Evolutionary conservation across 2,888 invertebrate species (phyloP), one percentile per base, ranked within the genome.

Genomic region (Cataglyphis altisquamis): DNA sequence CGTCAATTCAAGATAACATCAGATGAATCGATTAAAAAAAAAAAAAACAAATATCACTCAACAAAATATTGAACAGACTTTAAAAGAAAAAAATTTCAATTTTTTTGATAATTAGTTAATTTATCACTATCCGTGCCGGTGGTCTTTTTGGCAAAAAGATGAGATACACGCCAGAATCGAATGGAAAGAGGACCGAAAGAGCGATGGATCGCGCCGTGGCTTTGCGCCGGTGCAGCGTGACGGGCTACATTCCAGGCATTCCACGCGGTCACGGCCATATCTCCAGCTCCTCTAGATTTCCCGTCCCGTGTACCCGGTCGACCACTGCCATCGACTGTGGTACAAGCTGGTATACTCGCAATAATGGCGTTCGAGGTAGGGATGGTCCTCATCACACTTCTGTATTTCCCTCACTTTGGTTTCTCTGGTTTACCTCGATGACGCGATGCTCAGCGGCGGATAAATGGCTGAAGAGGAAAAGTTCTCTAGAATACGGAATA

Each of bases 241-340:
- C 94, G 94, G 93, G 93, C 94, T 93, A 92, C 94, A 94, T 94
- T 94, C 94, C 94, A 86, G 48, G 88, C 93, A 93, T 94, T 92
- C 94, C 94, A 86, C 90, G 91, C 94, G 94, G 94, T 94, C 94
- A 94, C 92, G 94, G 94, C 93, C 94, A 93, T 94, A 94, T 94
- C 94, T 94, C 92, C 92, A 94, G 92, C 94, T 94, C 94, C 93
- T 94, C 88, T 90, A 91, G 91, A 92, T 91, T 91, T 91, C 89
- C 89, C 89, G 85, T 89, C 88, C 89, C 87, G 84, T 60, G 73
- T 83, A 74, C 70, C 81, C 82, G 86, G 78, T 66, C 86, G 83
- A 73, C 68, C 66, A 82, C 67, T 52, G 82, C 84, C 87, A 85
- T 77, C 75, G 57, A 66, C 70, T 57, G 57, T 18, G 32, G 52